Conservation (phyloP, 2,888 invertebrate genomes). For the Microctonus hyperodae region DNA sequence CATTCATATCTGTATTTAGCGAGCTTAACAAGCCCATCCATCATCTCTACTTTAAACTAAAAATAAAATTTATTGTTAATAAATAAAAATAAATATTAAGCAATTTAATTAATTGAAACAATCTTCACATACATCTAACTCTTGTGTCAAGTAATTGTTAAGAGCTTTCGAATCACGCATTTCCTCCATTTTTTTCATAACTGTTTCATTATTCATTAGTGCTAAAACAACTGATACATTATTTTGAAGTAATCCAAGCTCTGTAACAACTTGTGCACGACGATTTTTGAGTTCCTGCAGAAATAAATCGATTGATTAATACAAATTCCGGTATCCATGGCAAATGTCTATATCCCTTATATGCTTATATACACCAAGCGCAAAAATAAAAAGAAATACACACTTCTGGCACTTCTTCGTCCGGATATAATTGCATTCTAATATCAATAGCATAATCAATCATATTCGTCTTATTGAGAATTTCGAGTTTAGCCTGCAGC, state of each 20-base stretch:
- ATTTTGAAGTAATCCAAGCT: slow-evolving; percentile 84
- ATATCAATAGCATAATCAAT: slow-evolving; percentile 99
- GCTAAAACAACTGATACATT: slow-evolving; percentile 88
- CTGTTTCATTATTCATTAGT: slow-evolving; percentile 86
- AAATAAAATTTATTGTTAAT: too few relatives aligned
- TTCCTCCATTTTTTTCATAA: slow-evolving; percentile 90
- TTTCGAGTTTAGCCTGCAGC: slow-evolving; percentile 90
- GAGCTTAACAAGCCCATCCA: slow-evolving; percentile 92
- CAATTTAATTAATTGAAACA: slow-evolving; percentile 26
- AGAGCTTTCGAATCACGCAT: slow-evolving; percentile 94
- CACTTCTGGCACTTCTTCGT: slow-evolving; percentile 84
- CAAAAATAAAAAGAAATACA: slow-evolving; percentile 35
- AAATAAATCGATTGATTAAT: slow-evolving; percentile 25
- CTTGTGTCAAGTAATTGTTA: slow-evolving; percentile 87
- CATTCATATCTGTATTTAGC: slow-evolving; percentile 99
- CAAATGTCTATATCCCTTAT: too few relatives aligned
- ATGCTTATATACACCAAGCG: too few relatives aligned
- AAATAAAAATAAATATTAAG: slow-evolving; percentile 28
- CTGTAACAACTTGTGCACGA: slow-evolving; percentile 83
- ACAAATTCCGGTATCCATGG: background rate
- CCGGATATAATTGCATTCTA: slow-evolving; percentile 83
- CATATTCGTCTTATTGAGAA: slow-evolving; percentile 98
- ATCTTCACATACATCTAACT: slow-evolving; percentile 76
- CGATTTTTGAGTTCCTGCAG: slow-evolving; percentile 74
- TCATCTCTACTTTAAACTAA: slow-evolving; percentile 90